Conservation (phyloP, 2,113 vertebrate genomes). For the Phylloscopus trochiloides region DNA sequence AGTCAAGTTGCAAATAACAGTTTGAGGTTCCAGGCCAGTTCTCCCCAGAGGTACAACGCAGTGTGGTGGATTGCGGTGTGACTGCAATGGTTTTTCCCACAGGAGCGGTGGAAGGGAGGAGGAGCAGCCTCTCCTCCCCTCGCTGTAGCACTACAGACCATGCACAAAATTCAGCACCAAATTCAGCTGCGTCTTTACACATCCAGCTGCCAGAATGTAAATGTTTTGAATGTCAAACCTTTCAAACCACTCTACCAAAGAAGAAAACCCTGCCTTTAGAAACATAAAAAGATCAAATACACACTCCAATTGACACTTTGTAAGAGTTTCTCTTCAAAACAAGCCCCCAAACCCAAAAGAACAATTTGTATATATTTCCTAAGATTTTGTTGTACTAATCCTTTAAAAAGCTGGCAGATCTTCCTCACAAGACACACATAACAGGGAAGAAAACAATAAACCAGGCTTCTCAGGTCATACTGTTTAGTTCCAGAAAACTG, state of each 20-base stretch:
- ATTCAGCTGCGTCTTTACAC: not conserved
- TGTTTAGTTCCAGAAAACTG: not conserved
- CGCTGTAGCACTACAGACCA: not conserved
- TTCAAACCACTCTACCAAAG: not conserved
- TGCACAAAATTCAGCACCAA: not conserved
- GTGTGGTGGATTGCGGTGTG: not conserved
- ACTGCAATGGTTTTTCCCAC: not conserved
- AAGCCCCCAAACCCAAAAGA: not conserved
- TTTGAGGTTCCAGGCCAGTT: constrained; percentile 38
- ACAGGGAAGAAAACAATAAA: not conserved
- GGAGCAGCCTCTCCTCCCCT: not conserved
- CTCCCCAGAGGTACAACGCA: constrained; percentile 13
- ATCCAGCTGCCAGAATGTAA: not conserved
- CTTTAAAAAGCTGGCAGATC: not conserved
- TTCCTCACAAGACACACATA: not conserved
- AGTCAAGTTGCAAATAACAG: constrained; percentile 42
- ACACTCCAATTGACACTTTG: not conserved
- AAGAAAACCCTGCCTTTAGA: not conserved
- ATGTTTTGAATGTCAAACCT: not conserved
- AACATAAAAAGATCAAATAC: not conserved
- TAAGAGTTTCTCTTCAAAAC: not conserved
- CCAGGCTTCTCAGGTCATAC: not conserved
- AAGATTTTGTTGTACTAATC: not conserved
- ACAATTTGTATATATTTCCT: not conserved
- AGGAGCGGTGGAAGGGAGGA: not conserved